These are phyloP conservation scores for Gastrophysa polygoni DNA, from an alignment of 2,888 invertebrate species.

Conservation along the genomic window DNA sequence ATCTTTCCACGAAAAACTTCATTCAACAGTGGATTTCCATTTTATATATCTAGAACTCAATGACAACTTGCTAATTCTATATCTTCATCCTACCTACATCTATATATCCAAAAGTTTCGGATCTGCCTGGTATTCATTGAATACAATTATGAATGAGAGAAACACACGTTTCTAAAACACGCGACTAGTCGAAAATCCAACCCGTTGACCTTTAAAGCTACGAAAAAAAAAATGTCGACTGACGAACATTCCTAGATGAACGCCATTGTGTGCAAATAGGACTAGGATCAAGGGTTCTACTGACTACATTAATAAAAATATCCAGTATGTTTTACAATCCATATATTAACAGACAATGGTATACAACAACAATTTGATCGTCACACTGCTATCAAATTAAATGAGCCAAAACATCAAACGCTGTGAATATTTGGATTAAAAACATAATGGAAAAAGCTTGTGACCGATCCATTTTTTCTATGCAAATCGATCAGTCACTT, in stretches of 20 bases:
- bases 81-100: too few relatives aligned
- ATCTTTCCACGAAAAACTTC: too few relatives aligned
- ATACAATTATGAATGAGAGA: too few relatives aligned
- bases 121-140: too few relatives aligned
- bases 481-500: slow-evolving; percentile 13
- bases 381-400: slow-evolving; percentile 21
- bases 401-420: slow-evolving; percentile 44
- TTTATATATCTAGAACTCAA: too few relatives aligned
- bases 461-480: neutral
- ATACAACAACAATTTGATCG: slow-evolving; percentile 45
- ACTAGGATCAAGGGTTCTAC: slow-evolving; percentile 32
- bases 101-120: too few relatives aligned
- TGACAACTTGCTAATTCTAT: too few relatives aligned
- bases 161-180: too few relatives aligned
- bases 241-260: neutral
- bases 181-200: neutral
- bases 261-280: slow-evolving; percentile 22
- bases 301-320: slow-evolving; percentile 34
- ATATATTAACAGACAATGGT: slow-evolving; percentile 56
- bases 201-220: neutral
- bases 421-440: slow-evolving; percentile 56
- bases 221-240: neutral
- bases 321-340: slow-evolving; percentile 49
- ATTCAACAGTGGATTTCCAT: too few relatives aligned
- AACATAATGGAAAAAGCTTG: slow-evolving; percentile 40